Base-by-base conservation (phyloP, 2,797 vertebrate genomes). In the Hoplostethus mediterraneus region DNA sequence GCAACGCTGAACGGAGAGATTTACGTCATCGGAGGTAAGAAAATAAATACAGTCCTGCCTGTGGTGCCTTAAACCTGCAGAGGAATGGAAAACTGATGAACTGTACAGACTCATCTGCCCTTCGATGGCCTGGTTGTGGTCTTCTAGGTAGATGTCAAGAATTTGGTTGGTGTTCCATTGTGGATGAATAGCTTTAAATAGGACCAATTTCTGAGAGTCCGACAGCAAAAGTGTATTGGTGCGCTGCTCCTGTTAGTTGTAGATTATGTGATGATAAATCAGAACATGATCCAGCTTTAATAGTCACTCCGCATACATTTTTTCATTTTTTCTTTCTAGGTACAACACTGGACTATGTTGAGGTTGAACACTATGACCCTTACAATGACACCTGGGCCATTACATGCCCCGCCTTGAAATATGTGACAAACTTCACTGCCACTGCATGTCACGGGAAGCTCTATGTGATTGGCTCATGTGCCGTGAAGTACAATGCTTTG, bases 381-480 rank as follows among this genome's bases (percentile, higher is more conserved):
- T 98, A 97, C 87, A 96, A 82, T 0, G 77, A 97, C 88, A 94
- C 92, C 83, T 99, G 98, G 98, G 90, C 94, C 0, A 75, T 93
- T 40, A 92, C 94, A 0, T 95, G 94, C 77, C 96, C 97, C 0
- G 96, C 97, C 13, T 88, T 95, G 70, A 98, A 96, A 87, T 99
- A 99, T 0, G 96, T 99, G 80, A 99, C 97, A 21, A 99, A 99
- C 88, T 99, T 99, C 75, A 95, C 97, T 0, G 95, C 95, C 0
- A 92, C 96, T 0, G 90, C 96, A 40, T 98, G 97, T 84, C 83
- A 86, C 6, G 96, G 97, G 69, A 96, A 97, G 71, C 96, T 99
- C 59, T 99, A 99, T 71, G 92, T 99, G 80, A 96, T 99, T 77
- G 98, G 98, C 7, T 99, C 98, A 12, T 98, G 98, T 0, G 98